phyloP scores from a whole-genome alignment of 1,140 invertebrate species.

The Neodiprion lecontei region DNA sequence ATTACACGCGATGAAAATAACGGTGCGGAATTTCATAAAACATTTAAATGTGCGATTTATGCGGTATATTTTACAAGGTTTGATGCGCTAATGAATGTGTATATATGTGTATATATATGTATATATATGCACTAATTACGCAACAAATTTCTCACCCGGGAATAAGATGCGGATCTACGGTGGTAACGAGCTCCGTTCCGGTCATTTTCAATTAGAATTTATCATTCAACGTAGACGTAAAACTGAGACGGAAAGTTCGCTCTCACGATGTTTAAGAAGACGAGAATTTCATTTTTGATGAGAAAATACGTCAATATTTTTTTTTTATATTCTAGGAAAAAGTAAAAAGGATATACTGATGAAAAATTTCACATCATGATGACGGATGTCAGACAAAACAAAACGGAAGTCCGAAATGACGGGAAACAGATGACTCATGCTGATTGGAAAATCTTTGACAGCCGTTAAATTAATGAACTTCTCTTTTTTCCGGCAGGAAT shows the following conservation, averaged over 20 bases:
- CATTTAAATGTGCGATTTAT: conserved; percentile 16
- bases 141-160: conserved; percentile 60
- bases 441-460: too few species aligned
- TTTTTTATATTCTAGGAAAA: too few species aligned
- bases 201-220: conserved; percentile 31
- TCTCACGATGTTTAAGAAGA: not conserved
- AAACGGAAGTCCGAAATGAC: too few species aligned
- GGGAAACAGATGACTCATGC: too few species aligned
- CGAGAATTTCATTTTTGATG: not conserved
- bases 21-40: too few species aligned
- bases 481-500: too few species aligned
- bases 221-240: not conserved
- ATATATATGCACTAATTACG: not conserved
- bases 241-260: not conserved
- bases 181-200: conserved; percentile 51
- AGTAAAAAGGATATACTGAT: not conserved
- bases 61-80: not conserved
- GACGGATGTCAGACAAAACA: not conserved
- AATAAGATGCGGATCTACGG: conserved; percentile 65
- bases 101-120: too few species aligned
- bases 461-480: too few species aligned
- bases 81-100: not conserved
- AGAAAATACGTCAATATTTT: too few species aligned
- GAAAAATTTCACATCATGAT: not conserved
- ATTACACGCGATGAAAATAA: too few species aligned